Percentiles rank a stretch among this genome's conserved stretches.
phyloP scores from a whole-genome alignment of 2,888 invertebrate genomes.

The Diarsia rubi region DNA sequence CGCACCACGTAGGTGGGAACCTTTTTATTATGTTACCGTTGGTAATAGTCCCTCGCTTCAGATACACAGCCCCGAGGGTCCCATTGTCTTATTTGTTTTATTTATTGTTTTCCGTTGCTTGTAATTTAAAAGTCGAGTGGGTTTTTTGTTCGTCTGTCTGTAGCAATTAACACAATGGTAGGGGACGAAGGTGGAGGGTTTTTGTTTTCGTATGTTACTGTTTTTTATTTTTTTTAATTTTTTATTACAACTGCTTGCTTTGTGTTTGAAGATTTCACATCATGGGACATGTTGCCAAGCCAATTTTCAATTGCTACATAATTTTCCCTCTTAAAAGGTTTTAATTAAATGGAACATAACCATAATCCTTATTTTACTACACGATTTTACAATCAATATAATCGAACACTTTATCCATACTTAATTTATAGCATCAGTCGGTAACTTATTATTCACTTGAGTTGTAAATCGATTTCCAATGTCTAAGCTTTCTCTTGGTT shows the following conservation, averaged over 20 bases:
- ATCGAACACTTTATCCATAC: conserved; percentile 54
- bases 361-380: conserved; percentile 18
- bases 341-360: conserved; percentile 4
- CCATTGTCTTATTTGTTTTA: conserved; percentile 78
- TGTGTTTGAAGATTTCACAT: conserved; percentile 23
- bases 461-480: conserved; percentile 66
- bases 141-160: conserved; percentile 73
- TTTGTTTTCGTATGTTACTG: conserved; percentile 57
- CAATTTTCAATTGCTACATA: too few relatives aligned
- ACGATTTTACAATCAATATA: conserved; percentile 64
- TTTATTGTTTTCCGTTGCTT: conserved; percentile 78
- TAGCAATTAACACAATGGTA: conserved; percentile 79
- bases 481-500: conserved; percentile 72
- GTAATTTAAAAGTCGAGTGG: conserved; percentile 80
- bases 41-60: conserved; percentile 76
- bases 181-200: conserved; percentile 67
- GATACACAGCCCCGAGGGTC: conserved; percentile 70
- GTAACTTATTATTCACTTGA: conserved; percentile 60
- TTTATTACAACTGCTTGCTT: conserved; percentile 30
- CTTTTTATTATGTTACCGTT: conserved; percentile 80
- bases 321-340: neutral
- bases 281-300: neutral
- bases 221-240: conserved; percentile 24
- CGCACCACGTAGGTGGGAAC: conserved; percentile 77
- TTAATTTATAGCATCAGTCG: conserved; percentile 56